Evolutionary conservation across 1,140 invertebrate species (phyloP).

Genomic region (Hyles euphorbiae): DNA sequence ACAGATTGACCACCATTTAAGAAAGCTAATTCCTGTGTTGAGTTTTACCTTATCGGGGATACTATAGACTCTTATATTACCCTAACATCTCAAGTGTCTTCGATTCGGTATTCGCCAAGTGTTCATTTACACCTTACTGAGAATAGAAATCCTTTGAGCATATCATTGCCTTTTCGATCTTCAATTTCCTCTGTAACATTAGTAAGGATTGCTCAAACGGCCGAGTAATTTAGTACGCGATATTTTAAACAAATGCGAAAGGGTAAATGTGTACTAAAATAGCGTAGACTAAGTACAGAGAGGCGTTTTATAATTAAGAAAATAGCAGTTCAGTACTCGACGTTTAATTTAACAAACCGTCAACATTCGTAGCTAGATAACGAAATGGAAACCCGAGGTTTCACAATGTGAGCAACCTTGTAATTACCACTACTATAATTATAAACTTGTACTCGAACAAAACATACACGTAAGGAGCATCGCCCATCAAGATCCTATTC

Average conservation of each 20-base stretch:
- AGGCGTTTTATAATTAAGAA: constrained; percentile 52
- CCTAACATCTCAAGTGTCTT: constrained; percentile 1
- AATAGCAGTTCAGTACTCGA: constrained; percentile 47
- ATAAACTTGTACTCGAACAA: constrained; percentile 51
- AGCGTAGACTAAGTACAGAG: constrained; percentile 34
- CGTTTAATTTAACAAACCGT: constrained; percentile 70
- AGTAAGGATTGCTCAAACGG: too few species aligned
- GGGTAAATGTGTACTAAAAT: constrained; percentile 27
- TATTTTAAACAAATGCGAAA: too few species aligned
- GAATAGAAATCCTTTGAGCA: too few species aligned
- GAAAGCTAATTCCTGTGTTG: constrained; percentile 37
- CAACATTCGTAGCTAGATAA: constrained; percentile 55
- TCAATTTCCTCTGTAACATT: too few species aligned
- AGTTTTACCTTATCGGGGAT: constrained; percentile 34
- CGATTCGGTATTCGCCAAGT: background rate
- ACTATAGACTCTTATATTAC: background rate
- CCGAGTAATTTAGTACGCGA: too few species aligned
- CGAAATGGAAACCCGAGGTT: constrained; percentile 48
- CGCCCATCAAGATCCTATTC: constrained; percentile 67
- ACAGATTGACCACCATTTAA: constrained; percentile 63
- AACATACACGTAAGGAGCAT: constrained; percentile 44
- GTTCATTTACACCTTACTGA: too few species aligned
- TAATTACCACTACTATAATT: constrained; percentile 74
- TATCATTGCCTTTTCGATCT: too few species aligned
- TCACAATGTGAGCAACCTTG: constrained; percentile 62